These are phyloP conservation scores for Syncerus caffer DNA, from an alignment of 2,797 vertebrate species.

Conservation along the genomic window DNA sequence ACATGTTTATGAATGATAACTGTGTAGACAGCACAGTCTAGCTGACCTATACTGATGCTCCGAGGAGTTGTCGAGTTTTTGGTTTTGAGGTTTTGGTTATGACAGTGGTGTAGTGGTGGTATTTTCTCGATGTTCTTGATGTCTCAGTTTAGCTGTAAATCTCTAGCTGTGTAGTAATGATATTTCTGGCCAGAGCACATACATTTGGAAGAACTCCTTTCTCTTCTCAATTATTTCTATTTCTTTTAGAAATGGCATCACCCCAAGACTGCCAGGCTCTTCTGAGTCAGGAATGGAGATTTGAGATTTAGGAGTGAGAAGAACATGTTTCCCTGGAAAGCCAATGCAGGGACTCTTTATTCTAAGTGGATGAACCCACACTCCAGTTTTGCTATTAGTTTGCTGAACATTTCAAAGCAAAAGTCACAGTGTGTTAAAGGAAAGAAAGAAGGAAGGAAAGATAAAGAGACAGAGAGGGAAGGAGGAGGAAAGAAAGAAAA, in stretches of 20 bases:
- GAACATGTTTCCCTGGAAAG: background rate
- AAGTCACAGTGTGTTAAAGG: background rate
- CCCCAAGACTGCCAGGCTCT: background rate
- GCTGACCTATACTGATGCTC: background rate
- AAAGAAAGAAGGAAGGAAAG: too few species aligned
- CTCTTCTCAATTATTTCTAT: background rate
- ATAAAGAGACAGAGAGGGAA: fast-evolving
- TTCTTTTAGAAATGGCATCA: background rate
- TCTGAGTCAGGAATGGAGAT: background rate
- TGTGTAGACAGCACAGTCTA: background rate
- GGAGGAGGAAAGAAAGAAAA: fast-evolving
- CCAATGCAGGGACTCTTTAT: background rate
- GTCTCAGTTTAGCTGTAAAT: background rate
- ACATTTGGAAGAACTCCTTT: background rate
- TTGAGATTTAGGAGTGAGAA: background rate
- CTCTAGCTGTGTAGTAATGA: background rate
- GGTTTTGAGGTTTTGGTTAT: background rate
- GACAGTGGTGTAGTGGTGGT: too few species aligned
- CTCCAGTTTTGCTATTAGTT: background rate
- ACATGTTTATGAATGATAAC: background rate
- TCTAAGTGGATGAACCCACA: background rate
- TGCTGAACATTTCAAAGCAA: background rate
- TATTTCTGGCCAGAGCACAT: background rate
- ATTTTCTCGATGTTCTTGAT: background rate
- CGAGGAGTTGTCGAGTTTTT: background rate